Conservation (phyloP, 2,113 vertebrate species). For the Rhinolophus sinicus region DNA sequence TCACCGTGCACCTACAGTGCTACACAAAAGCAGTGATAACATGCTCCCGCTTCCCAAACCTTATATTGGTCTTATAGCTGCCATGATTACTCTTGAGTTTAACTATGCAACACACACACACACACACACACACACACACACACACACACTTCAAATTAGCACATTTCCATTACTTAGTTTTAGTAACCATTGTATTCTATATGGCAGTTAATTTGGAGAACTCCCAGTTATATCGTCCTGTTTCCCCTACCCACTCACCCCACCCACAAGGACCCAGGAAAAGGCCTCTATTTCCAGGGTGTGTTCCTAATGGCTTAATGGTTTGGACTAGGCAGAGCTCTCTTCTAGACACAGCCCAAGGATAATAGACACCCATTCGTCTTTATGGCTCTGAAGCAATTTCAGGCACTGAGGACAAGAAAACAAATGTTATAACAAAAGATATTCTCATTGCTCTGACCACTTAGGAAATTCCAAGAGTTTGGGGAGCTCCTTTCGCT, state of each 20-base stretch:
- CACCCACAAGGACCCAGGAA: neutral
- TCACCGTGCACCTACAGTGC: neutral
- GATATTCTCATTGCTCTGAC: too few species aligned
- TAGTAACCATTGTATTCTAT: neutral
- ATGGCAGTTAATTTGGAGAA: neutral
- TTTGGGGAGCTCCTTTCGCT: too few species aligned
- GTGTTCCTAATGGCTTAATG: too few species aligned
- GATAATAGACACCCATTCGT: too few species aligned
- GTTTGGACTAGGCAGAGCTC: neutral
- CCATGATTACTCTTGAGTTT: conserved; percentile 17
- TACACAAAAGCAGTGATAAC: neutral
- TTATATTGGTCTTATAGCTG: neutral
- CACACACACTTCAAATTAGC: neutral
- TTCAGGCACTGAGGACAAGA: too few species aligned
- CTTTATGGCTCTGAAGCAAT: too few species aligned
- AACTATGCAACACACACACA: neutral
- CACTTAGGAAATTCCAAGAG: too few species aligned
- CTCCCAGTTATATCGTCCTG: neutral
- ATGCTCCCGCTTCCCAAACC: neutral
- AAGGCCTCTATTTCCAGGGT: neutral
- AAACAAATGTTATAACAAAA: too few species aligned
- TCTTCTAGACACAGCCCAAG: neutral
- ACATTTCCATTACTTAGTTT: neutral
- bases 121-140: neutral
- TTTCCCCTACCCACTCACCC: neutral